Percentiles rank a stretch among this genome's conserved stretches.
Evolutionary conservation across 2,888 invertebrate genomes (phyloP).

Genomic region (Phengaris alcon): DNA sequence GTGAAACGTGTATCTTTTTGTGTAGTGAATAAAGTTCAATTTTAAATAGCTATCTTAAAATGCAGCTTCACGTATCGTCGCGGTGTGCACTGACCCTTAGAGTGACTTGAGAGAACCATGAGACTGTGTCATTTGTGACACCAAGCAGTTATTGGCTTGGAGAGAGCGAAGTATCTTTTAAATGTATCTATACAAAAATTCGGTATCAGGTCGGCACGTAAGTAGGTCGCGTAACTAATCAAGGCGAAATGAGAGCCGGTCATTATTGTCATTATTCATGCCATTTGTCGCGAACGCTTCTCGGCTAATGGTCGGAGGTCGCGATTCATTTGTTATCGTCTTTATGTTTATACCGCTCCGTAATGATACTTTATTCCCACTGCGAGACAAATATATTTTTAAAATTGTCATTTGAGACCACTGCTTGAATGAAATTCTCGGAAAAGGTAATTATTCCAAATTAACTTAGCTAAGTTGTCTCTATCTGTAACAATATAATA

Average conservation of each 20-base stretch:
- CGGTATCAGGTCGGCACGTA: not conserved
- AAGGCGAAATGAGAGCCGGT: slow-evolving; percentile 33
- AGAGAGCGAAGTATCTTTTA: not conserved
- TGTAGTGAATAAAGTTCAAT: too few species aligned
- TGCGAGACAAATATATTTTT: not conserved
- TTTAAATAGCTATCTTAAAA: too few species aligned
- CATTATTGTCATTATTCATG: slow-evolving; percentile 33
- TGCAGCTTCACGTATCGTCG: too few species aligned
- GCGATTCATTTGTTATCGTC: slow-evolving; percentile 34
- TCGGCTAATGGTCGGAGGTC: slow-evolving; percentile 28
- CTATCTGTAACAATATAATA: too few species aligned
- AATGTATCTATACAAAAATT: not conserved
- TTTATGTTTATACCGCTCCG: slow-evolving; percentile 12
- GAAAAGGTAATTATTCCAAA: too few species aligned
- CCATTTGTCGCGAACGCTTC: slow-evolving; percentile 32
- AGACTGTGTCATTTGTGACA: too few species aligned
- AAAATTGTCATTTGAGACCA: slow-evolving; percentile 2
- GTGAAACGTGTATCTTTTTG: too few species aligned
- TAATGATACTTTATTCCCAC: slow-evolving; percentile 24
- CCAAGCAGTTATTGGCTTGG: too few species aligned
- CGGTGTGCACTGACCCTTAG: too few species aligned
- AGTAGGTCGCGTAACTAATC: slow-evolving; percentile 31
- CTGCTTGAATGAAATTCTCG: not conserved
- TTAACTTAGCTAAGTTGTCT: too few species aligned
- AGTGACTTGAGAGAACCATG: too few species aligned